phyloP scores from a whole-genome alignment of 2,113 vertebrate genomes.

The Myiopsitta monachus region DNA sequence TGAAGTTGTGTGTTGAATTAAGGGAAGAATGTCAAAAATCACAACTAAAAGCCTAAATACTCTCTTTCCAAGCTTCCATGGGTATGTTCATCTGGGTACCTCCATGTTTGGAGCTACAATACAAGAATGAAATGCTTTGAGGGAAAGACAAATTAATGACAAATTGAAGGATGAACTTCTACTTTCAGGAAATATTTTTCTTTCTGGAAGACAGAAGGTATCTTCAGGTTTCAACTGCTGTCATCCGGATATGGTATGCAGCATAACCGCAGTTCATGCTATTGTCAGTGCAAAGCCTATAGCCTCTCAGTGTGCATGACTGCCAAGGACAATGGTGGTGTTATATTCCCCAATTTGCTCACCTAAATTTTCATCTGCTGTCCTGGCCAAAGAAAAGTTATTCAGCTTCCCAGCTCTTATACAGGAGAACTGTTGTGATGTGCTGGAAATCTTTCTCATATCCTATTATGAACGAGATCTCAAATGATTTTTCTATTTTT shows the following conservation, averaged over 20 bases:
- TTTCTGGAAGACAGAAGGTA: neutral
- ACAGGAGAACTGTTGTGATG: neutral
- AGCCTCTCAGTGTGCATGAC: neutral
- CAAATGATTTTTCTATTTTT: neutral
- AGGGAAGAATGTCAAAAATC: neutral
- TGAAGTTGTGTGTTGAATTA: neutral
- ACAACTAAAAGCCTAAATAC: neutral
- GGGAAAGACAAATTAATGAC: neutral
- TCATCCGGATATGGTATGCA: neutral
- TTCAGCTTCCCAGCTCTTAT: neutral
- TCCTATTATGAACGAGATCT: neutral
- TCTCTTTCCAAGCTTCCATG: neutral
- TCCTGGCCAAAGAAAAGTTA: neutral
- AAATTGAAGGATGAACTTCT: neutral
- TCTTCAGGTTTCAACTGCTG: neutral
- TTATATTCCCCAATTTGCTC: neutral
- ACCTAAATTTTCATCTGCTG: neutral
- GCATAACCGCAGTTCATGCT: neutral
- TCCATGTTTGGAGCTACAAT: neutral
- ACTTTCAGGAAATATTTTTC: neutral
- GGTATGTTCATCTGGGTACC: neutral
- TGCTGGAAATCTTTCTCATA: neutral
- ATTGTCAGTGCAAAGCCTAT: neutral
- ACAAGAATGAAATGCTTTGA: neutral
- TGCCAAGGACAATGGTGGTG: neutral